Conservation (phyloP, 2,888 invertebrate genomes). For the Acrobasis repandana region DNA sequence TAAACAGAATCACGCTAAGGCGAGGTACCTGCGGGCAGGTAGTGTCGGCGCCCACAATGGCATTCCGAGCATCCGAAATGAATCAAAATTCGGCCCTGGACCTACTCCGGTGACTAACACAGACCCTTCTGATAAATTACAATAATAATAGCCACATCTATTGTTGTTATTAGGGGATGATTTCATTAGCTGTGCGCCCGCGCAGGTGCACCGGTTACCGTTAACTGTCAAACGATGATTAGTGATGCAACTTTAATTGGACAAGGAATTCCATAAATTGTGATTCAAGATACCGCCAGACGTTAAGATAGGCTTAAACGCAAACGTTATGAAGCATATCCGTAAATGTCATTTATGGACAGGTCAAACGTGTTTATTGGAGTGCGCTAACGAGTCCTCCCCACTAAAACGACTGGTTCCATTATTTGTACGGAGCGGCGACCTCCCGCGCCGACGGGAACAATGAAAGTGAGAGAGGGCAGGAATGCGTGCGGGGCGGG, state of each 20-base stretch:
- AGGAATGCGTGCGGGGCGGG: conserved; percentile 68
- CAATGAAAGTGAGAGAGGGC: conserved; percentile 82
- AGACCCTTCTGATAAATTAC: conserved; percentile 68
- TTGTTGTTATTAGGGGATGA: conserved; percentile 73
- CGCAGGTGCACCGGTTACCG: conserved; percentile 58
- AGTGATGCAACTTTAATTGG: conserved; percentile 26
- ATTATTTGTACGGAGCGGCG: conserved; percentile 72
- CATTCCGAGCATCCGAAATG: conserved; percentile 78
- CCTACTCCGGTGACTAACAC: conserved; percentile 56
- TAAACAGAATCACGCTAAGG: conserved; percentile 57
- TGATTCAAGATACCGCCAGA: conserved; percentile 32
- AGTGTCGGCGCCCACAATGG: conserved; percentile 71
- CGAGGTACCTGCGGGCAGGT: conserved; percentile 62
- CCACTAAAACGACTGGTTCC: conserved; percentile 68
- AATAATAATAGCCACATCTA: conserved; percentile 68
- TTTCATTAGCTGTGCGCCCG: conserved; percentile 66
- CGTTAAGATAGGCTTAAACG: conserved; percentile 19
- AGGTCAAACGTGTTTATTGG: conserved; percentile 69
- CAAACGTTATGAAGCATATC: conserved; percentile 58
- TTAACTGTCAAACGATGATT: conserved; percentile 52
- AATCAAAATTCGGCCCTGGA: conserved; percentile 72
- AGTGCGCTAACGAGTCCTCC: conserved; percentile 60
- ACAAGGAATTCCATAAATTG: conserved; percentile 28
- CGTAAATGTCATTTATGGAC: conserved; percentile 69
- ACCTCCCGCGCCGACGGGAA: conserved; percentile 80